Conservation (phyloP, 2,113 vertebrate genomes). For the Sphaerodactylus townsendi region DNA sequence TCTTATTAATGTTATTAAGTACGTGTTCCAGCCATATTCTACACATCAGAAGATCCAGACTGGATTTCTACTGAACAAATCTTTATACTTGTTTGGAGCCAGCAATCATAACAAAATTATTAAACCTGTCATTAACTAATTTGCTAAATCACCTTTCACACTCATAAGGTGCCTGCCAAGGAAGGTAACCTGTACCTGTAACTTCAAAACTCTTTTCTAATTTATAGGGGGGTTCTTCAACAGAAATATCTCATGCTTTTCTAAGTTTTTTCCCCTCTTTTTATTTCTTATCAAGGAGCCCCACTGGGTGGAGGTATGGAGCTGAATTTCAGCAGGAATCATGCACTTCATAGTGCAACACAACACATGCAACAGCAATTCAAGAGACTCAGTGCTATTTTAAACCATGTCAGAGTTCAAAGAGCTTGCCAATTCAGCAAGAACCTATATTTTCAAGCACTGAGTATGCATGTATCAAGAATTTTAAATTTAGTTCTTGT, state of each 20-base stretch:
- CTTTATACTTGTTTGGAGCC: background rate
- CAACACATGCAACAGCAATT: slow-evolving; percentile 1
- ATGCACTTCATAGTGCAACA: background rate
- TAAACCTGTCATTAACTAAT: background rate
- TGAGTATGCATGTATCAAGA: background rate
- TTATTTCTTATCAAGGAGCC: slow-evolving; percentile 23
- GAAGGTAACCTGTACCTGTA: background rate
- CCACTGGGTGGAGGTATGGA: slow-evolving; percentile 70
- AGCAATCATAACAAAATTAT: background rate
- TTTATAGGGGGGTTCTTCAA: background rate
- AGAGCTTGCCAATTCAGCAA: background rate
- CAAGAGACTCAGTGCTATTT: slow-evolving; percentile 5
- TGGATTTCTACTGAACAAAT: background rate
- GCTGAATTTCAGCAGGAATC: slow-evolving; percentile 54
- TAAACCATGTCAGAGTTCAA: background rate
- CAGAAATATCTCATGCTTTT: background rate
- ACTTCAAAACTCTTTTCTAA: background rate
- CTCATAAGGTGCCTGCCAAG: background rate
- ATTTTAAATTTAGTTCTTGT: background rate
- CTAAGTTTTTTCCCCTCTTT: background rate
- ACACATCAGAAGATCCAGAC: background rate
- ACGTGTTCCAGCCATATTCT: background rate
- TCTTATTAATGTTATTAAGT: slow-evolving; percentile 5
- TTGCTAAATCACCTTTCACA: background rate
- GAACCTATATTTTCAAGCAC: background rate